These are phyloP conservation scores for Mus pahari DNA, from an alignment of 2,113 vertebrate species.

Conservation along the genomic window DNA sequence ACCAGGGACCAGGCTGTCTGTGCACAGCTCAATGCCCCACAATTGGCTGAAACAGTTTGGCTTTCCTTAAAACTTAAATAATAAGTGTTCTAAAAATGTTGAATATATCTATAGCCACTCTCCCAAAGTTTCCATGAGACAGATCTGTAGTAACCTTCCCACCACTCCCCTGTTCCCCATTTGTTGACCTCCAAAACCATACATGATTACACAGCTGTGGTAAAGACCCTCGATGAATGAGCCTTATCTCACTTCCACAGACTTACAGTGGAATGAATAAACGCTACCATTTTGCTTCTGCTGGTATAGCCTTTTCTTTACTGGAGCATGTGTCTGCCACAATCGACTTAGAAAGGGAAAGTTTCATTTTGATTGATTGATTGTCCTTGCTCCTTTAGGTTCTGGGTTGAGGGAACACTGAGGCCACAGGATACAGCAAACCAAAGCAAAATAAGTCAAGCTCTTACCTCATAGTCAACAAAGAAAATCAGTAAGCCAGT, in stretches of 20 bases:
- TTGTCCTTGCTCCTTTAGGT: too few species aligned
- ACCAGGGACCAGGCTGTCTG: too few species aligned
- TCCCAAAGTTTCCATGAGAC: neutral
- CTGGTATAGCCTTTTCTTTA: too few species aligned
- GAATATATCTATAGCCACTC: neutral
- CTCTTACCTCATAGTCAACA: too few species aligned
- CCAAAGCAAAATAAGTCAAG: neutral
- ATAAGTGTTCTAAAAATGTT: neutral
- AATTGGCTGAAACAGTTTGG: neutral
- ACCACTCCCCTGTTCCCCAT: neutral
- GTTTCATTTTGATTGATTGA: neutral
- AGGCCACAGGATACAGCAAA: neutral
- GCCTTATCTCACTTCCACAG: neutral
- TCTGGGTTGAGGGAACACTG: neutral
- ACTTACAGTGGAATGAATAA: neutral
- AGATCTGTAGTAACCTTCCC: neutral
- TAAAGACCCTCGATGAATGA: neutral
- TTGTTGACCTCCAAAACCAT: neutral
- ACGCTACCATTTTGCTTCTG: neutral
- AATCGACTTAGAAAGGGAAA: too few species aligned
- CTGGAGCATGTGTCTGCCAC: neutral
- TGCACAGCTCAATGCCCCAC: too few species aligned
- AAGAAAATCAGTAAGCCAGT: neutral
- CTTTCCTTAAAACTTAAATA: neutral
- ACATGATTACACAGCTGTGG: too few species aligned